These are phyloP conservation scores for Polypterus senegalus DNA, from an alignment of 2,113 vertebrate species.

Conservation along the genomic window DNA sequence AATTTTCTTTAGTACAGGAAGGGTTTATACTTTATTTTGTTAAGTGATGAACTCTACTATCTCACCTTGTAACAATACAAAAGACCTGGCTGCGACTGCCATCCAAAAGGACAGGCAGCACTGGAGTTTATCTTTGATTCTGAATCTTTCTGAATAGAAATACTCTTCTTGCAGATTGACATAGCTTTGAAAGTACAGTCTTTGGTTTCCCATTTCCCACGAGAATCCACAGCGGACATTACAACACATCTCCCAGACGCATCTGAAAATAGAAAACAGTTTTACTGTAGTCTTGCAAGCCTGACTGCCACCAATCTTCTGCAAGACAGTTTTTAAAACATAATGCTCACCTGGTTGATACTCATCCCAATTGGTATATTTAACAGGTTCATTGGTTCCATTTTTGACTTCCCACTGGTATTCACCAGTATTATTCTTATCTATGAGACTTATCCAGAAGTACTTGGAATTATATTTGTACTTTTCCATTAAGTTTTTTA, in stretches of 20 bases:
- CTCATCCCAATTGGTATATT: constrained; percentile 76
- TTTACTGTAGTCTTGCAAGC: too few relatives aligned
- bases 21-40: too few relatives aligned
- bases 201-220: constrained; percentile 79
- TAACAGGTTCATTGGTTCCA: constrained; percentile 35
- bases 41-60: not conserved
- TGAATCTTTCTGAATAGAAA: constrained; percentile 34
- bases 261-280: constrained; percentile 22
- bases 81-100: constrained; percentile 44
- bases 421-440: constrained; percentile 55
- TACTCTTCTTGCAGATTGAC: constrained; percentile 70
- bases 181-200: constrained; percentile 78
- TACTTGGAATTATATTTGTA: constrained; percentile 44
- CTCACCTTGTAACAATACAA: constrained; percentile 83
- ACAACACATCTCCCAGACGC: constrained; percentile 61
- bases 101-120: constrained; percentile 66
- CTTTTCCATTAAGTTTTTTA: constrained; percentile 69
- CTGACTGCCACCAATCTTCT: too few relatives aligned
- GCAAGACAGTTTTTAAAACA: not conserved
- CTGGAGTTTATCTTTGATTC: constrained; percentile 43
- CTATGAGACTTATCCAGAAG: constrained; percentile 82
- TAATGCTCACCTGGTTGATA: constrained; percentile 61
- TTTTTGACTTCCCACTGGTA: constrained; percentile 63
- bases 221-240: constrained; percentile 52
- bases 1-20: too few relatives aligned